Evolutionary conservation across 2,797 vertebrate species (phyloP), one percentile per base, ranked within the genome.

Genomic region (Pipistrellus kuhlii): DNA sequence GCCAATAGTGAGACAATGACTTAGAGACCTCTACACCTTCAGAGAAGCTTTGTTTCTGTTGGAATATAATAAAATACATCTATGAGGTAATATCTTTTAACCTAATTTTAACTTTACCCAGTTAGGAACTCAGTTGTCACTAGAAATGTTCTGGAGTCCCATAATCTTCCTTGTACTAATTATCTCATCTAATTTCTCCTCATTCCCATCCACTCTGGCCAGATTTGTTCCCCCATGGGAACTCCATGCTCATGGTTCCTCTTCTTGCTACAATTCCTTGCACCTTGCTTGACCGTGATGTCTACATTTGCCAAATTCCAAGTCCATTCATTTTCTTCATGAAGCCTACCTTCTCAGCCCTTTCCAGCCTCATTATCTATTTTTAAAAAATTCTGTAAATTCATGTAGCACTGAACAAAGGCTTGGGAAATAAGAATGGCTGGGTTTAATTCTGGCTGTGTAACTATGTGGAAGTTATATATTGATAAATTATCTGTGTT

Each of bases 1-100:
- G 27, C 53, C 46, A 84, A 5, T 38, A 78, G 64, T 69, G 77
- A 91, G 94, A 80, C 0, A 8, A 30, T 68, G 18, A 59, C 81
- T 85, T 59, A 80, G 27, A 25, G 6, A 78, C 51, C 30, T 20
- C 13, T 84, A 3, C 6, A 80, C n/a, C 57, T 89, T 12, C 4
- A 76, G 41, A 82, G 51, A 82, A 96, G 14, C 27, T 73, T 90
- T 68, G 38, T 88, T 88, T 93, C 27, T 75, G 10, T 75, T 88
- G 46, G 15, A 57, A 76, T 59, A 21, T 38, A 93, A 64, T 35
- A 89, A 85, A 82, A 85, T 62, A n/a, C 5, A 14, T 57, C 81
- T 84, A 75, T 41, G 27, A 68, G 21, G 21, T 90, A 59, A 20
- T 78, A 30, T 38, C 51, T 90, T 94, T 82, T 84, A 86, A 88